Evolutionary conservation across 2,113 vertebrate genomes (phyloP).

Genomic region (Corvus moneduloides): DNA sequence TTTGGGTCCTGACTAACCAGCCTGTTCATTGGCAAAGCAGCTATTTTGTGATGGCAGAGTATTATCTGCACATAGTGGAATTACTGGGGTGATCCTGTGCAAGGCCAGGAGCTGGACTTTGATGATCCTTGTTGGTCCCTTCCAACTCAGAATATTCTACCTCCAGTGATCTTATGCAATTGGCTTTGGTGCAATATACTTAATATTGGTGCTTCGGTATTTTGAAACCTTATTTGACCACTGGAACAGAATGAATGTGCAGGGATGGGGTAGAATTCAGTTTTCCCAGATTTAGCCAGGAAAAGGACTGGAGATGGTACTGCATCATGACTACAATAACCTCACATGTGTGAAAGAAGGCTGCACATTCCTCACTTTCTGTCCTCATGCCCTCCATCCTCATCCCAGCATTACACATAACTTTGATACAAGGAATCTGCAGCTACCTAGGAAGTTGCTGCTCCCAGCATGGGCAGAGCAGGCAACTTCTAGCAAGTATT

Average conservation of each 20-base stretch:
- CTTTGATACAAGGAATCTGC: background rate
- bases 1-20: background rate
- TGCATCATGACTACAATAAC: background rate
- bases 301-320: background rate
- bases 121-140: background rate
- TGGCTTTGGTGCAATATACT: background rate
- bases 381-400: background rate
- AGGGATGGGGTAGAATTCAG: background rate
- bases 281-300: background rate
- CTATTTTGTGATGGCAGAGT: background rate
- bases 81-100: background rate
- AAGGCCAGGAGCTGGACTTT: background rate
- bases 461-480: background rate
- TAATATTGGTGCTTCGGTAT: background rate
- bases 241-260: background rate
- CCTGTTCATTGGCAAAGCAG: background rate
- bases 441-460: background rate
- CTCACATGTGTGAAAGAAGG: background rate
- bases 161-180: background rate
- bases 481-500: background rate
- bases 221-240: background rate
- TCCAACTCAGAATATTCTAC: background rate
- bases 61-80: background rate
- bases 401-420: fast-evolving
- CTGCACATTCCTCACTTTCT: background rate